A percentile compares a stretch with the other conserved stretches of the same genome.
Conservation (phyloP, 2,113 vertebrate species). For the Mirounga angustirostris region DNA sequence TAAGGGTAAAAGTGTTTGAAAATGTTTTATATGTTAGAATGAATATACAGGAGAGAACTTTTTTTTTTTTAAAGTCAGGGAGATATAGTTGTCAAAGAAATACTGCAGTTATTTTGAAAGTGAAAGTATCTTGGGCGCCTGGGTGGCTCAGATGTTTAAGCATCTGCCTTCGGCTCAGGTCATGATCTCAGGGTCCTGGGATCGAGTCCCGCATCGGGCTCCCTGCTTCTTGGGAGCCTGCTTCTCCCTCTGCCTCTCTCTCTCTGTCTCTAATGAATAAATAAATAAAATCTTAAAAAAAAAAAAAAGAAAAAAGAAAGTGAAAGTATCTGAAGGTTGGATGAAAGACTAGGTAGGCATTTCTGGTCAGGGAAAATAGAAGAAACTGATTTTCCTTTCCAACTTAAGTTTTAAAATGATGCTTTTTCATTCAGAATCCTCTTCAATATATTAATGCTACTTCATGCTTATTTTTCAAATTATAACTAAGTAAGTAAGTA, state of each 20-base stretch:
- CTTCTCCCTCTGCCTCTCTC: too few relatives aligned
- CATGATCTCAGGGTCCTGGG: too few relatives aligned
- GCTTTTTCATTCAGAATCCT: neutral
- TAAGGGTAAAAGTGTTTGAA: neutral
- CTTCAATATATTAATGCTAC: neutral
- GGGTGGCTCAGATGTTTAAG: too few relatives aligned
- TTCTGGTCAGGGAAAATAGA: neutral
- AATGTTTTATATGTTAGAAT: slow-evolving; percentile 9
- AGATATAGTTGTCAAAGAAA: slow-evolving; percentile 13
- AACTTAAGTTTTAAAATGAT: neutral
- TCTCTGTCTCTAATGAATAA: too few relatives aligned
- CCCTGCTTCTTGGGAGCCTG: too few relatives aligned
- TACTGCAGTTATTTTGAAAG: neutral
- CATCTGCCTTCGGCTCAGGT: too few relatives aligned
- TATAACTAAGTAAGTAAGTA: neutral
- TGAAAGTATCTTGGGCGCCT: neutral
- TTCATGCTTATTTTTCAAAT: neutral
- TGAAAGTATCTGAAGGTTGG: neutral
- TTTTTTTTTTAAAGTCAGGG: neutral
- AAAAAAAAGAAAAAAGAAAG: neutral
- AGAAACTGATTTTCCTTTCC: neutral
- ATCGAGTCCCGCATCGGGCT: too few relatives aligned
- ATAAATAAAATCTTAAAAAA: too few relatives aligned
- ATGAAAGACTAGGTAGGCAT: neutral
- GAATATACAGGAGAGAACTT: neutral